These are phyloP conservation scores for Pristis pectinata DNA, from an alignment of 2,797 vertebrate genomes.

Conservation along the genomic window DNA sequence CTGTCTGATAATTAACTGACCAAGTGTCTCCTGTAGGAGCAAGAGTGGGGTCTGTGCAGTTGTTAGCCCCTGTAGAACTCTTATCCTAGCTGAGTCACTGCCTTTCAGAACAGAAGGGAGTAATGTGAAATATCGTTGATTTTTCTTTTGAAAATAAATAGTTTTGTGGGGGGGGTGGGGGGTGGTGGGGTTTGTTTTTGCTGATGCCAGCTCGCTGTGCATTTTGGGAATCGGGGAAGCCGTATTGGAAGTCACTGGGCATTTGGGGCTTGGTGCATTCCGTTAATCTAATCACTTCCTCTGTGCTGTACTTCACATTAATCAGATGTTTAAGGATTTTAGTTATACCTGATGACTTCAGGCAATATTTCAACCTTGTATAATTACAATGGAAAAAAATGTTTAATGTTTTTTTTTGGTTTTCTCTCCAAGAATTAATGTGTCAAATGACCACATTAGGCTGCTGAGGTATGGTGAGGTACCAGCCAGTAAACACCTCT, in stretches of 20 bases:
- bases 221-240: slow-evolving; percentile 24
- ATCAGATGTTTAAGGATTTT: slow-evolving; percentile 27
- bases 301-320: slow-evolving; percentile 25
- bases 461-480: neutral
- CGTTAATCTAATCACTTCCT: slow-evolving; percentile 30
- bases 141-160: no score
- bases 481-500: neutral
- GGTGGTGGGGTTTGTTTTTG: neutral
- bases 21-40: neutral
- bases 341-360: slow-evolving; percentile 28
- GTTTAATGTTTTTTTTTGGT: slow-evolving; percentile 17
- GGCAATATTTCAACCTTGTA: slow-evolving; percentile 23
- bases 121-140: neutral
- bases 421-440: neutral
- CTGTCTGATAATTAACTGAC: neutral
- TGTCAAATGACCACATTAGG: neutral
- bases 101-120: neutral
- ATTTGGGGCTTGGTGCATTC: slow-evolving; percentile 20
- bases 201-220: slow-evolving; percentile 19
- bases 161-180: neutral
- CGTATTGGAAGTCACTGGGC: slow-evolving; percentile 14
- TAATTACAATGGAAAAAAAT: slow-evolving; percentile 25
- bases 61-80: neutral
- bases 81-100: neutral
- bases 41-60: neutral